Evolutionary conservation across 2,797 vertebrate species (phyloP).

Genomic region (Leptatherina wallacei): DNA sequence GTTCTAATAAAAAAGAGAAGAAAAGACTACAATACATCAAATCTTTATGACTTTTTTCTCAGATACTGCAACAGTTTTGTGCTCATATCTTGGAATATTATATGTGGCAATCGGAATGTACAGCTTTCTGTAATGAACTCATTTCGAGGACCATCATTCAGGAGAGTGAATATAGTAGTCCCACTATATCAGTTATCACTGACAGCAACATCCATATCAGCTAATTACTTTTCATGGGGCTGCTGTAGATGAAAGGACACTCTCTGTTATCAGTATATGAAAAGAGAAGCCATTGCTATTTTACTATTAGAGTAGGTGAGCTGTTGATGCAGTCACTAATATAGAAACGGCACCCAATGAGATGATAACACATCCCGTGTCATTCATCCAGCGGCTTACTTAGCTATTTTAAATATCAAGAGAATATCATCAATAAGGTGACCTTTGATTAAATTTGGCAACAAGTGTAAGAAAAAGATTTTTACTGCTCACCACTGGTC

Average conservation of each 20-base stretch:
- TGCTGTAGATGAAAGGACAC: conserved; percentile 69
- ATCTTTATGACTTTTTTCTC: conserved; percentile 4
- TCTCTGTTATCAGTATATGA: conserved; percentile 67
- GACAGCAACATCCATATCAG: conserved; percentile 76
- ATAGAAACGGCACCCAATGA: conserved; percentile 55
- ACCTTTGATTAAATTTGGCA: conserved; percentile 74
- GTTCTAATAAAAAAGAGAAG: conserved; percentile 22
- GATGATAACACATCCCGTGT: conserved; percentile 59
- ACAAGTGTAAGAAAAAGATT: conserved; percentile 32
- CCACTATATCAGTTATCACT: conserved; percentile 78
- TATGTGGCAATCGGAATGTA: conserved; percentile 47
- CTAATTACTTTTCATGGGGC: conserved; percentile 78
- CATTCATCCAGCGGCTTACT: conserved; percentile 36
- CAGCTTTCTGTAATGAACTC: conserved; percentile 62
- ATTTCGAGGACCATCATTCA: conserved; percentile 68
- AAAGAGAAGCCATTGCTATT: conserved; percentile 58
- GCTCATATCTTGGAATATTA: conserved; percentile 15
- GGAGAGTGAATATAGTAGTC: conserved; percentile 67
- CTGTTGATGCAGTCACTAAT: conserved; percentile 47
- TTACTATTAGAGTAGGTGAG: conserved; percentile 37
- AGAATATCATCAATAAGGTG: conserved; percentile 65
- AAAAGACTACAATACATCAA: neutral
- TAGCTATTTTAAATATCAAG: conserved; percentile 62
- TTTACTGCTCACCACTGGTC: conserved; percentile 35
- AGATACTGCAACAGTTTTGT: conserved; percentile 6